phyloP scores from a whole-genome alignment of 2,888 invertebrate genomes.

The Sinopyrophorus schimmeli region DNA sequence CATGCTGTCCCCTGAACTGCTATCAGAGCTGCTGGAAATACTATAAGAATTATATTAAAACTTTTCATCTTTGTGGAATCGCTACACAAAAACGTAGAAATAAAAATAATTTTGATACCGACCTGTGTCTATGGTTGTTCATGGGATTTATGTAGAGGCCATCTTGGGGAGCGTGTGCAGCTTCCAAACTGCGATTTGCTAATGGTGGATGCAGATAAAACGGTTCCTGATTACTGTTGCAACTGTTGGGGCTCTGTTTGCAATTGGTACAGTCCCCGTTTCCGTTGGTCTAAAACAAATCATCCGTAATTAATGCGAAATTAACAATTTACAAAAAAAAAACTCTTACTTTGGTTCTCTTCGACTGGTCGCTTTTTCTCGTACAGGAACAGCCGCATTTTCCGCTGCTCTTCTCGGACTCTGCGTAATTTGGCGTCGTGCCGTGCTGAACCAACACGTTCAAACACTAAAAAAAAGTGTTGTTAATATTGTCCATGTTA shows the following conservation, averaged over 20 bases:
- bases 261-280: constrained; percentile 53
- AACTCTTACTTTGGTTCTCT: constrained; percentile 48
- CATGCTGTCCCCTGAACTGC: constrained; percentile 60
- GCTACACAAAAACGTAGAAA: too few relatives aligned
- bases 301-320: not conserved
- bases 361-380: constrained; percentile 51
- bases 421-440: constrained; percentile 67
- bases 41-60: constrained; percentile 37
- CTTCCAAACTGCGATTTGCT: constrained; percentile 46
- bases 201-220: constrained; percentile 78
- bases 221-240: constrained; percentile 60
- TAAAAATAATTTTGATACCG: too few relatives aligned
- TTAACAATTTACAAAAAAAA: not conserved
- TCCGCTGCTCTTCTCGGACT: constrained; percentile 51
- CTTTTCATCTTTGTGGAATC: not conserved
- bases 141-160: constrained; percentile 86
- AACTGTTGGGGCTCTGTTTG: constrained; percentile 40
- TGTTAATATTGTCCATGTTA: too few relatives aligned
- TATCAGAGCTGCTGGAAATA: constrained; percentile 49
- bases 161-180: constrained; percentile 66
- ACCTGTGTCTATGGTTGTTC: constrained; percentile 58
- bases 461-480: constrained; percentile 68
- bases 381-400: constrained; percentile 55
- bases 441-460: constrained; percentile 82
- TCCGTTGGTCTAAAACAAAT: constrained; percentile 43